Percentiles rank a stretch among this genome's conserved stretches.
These are phyloP conservation scores for Erpetoichthys calabaricus DNA, from an alignment of 2,797 vertebrate species.

Conservation along the genomic window DNA sequence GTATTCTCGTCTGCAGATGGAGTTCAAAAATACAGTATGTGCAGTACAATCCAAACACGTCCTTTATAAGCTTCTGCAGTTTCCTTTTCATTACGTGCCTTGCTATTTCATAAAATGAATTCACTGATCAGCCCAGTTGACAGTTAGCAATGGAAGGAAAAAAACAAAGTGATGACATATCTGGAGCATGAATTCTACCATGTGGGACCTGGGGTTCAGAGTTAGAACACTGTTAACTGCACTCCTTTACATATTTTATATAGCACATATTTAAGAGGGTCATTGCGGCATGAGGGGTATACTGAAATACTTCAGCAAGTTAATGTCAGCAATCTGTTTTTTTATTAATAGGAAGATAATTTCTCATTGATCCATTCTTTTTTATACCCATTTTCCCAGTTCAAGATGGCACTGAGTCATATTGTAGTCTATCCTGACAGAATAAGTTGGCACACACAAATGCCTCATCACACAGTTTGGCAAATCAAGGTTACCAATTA, in stretches of 20 bases:
- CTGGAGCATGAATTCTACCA: neutral
- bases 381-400: no score
- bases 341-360: no score
- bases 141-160: neutral
- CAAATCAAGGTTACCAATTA: no score
- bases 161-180: neutral
- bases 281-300: neutral
- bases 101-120: neutral
- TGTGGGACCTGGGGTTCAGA: neutral
- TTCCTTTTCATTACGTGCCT: neutral
- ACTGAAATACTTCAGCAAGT: no score
- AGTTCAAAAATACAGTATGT: constrained; percentile 1
- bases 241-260: neutral
- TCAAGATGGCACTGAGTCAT: no score
- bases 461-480: no score
- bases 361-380: no score
- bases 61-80: neutral
- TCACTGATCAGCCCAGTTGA: neutral
- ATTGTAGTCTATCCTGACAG: no score
- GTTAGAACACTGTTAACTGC: neutral
- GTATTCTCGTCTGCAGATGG: constrained; percentile 1
- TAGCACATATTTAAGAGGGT: neutral
- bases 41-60: neutral
- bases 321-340: no score
- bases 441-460: no score